Evolutionary conservation across 2,888 invertebrate species (phyloP).

Genomic region (Liposcelis brunnea): DNA sequence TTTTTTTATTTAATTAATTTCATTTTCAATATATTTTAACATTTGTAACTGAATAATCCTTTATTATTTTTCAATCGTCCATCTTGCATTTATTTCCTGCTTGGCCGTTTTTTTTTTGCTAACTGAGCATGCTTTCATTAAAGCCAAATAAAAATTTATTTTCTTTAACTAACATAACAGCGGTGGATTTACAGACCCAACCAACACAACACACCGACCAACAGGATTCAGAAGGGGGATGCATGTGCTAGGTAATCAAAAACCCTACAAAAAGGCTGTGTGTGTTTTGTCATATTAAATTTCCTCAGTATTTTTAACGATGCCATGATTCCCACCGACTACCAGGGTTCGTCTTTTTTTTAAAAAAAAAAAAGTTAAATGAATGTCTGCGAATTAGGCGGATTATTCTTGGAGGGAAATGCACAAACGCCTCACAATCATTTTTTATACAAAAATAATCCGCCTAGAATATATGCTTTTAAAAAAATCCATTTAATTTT

Average conservation of each 20-base stretch:
- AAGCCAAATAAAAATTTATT: conserved; percentile 9
- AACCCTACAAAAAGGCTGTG: conserved; percentile 5
- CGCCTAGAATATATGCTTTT: too few species aligned
- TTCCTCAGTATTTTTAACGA: too few species aligned
- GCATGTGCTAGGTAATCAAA: conserved; percentile 48
- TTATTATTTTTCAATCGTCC: conserved; percentile 12
- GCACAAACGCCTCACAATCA: too few species aligned
- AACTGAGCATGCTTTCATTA: conserved; percentile 9
- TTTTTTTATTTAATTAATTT: too few species aligned
- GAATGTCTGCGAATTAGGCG: too few species aligned
- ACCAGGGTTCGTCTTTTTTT: too few species aligned
- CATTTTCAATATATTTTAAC: not conserved
- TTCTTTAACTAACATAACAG: conserved; percentile 27
- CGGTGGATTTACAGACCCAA: conserved; percentile 70
- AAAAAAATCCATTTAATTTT: too few species aligned
- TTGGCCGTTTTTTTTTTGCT: conserved; percentile 8
- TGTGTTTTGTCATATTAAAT: not conserved
- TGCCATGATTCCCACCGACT: too few species aligned
- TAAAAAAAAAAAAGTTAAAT: too few species aligned
- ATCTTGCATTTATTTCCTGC: conserved; percentile 11
- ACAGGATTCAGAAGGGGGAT: conserved; percentile 63
- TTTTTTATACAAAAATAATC: too few species aligned
- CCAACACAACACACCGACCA: conserved; percentile 61
- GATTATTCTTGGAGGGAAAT: too few species aligned
- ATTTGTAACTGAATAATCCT: not conserved